Conservation (phyloP, 1,140 invertebrate genomes). For the Drosophila sucinea region DNA sequence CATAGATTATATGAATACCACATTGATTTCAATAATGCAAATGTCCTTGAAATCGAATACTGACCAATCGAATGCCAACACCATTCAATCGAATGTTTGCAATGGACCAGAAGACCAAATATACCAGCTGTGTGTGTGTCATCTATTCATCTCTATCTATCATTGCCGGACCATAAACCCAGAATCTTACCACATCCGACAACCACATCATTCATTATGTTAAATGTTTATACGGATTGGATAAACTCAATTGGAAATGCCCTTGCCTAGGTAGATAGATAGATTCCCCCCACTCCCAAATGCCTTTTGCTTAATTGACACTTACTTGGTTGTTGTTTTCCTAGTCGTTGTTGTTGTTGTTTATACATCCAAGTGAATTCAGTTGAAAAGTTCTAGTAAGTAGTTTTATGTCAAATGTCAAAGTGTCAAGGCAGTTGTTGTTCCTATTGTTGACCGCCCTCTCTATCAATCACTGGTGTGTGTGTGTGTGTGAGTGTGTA, state of each 20-base stretch:
- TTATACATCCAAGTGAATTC: conserved; percentile 24
- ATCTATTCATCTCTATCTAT: conserved; percentile 13
- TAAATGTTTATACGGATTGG: conserved; percentile 18
- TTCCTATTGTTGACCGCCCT: conserved; percentile 37
- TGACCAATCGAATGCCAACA: neutral
- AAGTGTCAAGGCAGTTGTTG: conserved; percentile 44
- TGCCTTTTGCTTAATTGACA: conserved; percentile 62
- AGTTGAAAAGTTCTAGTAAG: conserved; percentile 47
- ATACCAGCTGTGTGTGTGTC: neutral
- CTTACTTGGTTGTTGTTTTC: conserved; percentile 40
- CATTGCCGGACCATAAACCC: conserved; percentile 6
- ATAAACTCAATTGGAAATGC: conserved; percentile 14
- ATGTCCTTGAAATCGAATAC: conserved; percentile 5
- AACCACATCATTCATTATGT: conserved; percentile 22
- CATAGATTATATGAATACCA: neutral
- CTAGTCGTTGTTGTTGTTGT: conserved; percentile 32
- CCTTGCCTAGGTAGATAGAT: neutral
- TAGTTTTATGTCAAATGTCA: conserved; percentile 65
- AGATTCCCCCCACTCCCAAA: neutral
- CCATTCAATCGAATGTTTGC: neutral
- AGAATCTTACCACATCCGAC: conserved; percentile 9
- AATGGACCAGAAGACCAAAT: neutral
- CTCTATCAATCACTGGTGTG: conserved; percentile 44
- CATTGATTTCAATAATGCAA: conserved; percentile 18
- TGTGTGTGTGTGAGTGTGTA: conserved; percentile 23